A percentile compares a stretch with the other conserved stretches of the same genome.
phyloP scores from a whole-genome alignment of 2,113 vertebrate genomes.

The Siniperca knerii region DNA sequence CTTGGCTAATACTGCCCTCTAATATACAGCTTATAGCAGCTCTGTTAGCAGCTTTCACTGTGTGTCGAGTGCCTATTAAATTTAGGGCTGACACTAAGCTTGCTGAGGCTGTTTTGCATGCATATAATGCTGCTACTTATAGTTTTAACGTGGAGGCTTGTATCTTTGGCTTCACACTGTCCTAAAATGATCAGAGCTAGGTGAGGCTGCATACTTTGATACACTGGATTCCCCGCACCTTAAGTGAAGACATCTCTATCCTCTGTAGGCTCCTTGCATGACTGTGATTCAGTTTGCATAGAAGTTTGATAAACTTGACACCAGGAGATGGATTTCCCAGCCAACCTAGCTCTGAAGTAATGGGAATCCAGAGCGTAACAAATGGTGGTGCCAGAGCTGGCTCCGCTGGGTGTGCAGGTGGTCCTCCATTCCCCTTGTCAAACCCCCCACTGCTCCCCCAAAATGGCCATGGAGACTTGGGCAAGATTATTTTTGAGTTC shows the following conservation, averaged over 20 bases:
- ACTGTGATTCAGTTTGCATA: slow-evolving; percentile 59
- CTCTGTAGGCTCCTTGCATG: slow-evolving; percentile 9
- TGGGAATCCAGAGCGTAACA: slow-evolving; percentile 79
- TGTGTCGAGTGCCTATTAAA: slow-evolving; percentile 66
- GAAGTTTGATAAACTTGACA: slow-evolving; percentile 78
- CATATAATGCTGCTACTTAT: slow-evolving; percentile 52
- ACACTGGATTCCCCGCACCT: slow-evolving; percentile 13
- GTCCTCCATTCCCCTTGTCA: slow-evolving; percentile 68
- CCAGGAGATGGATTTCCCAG: slow-evolving; percentile 81
- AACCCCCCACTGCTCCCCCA: slow-evolving; percentile 61
- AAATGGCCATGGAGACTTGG: slow-evolving; percentile 74
- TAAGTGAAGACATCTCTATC: slow-evolving; percentile 37
- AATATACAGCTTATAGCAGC: slow-evolving; percentile 49
- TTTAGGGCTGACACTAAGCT: slow-evolving; percentile 52
- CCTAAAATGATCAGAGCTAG: slow-evolving; percentile 27
- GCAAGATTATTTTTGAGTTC: slow-evolving; percentile 75
- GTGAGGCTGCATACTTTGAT: slow-evolving; percentile 22
- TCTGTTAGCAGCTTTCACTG: slow-evolving; percentile 55
- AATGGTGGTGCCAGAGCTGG: slow-evolving; percentile 78
- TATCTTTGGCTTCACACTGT: slow-evolving; percentile 22
- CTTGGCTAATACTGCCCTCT: slow-evolving; percentile 41
- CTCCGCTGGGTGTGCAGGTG: slow-evolving; percentile 78
- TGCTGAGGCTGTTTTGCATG: slow-evolving; percentile 40
- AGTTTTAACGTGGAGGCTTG: slow-evolving; percentile 43
- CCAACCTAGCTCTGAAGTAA: slow-evolving; percentile 76